Percentiles rank a stretch among this genome's conserved stretches.
phyloP scores from a whole-genome alignment of 2,113 vertebrate genomes.

The Plectropomus leopardus region DNA sequence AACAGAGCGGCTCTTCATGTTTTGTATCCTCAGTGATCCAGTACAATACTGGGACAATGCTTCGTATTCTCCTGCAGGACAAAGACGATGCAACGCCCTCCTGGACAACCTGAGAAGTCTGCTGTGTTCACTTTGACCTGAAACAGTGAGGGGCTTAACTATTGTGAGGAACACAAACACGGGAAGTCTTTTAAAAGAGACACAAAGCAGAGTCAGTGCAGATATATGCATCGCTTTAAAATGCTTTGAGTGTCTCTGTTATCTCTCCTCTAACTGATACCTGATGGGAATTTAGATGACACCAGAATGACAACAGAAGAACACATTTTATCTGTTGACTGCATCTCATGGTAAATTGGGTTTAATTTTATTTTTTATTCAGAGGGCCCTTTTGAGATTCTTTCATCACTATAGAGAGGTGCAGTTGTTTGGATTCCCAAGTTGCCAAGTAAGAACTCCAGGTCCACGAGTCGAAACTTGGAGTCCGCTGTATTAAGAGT shows the following conservation, averaged over 20 bases:
- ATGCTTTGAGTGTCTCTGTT: not conserved
- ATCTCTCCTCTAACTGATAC: not conserved
- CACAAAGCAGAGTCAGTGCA: not conserved
- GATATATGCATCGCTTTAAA: not conserved
- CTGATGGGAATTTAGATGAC: not conserved
- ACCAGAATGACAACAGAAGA: no score
- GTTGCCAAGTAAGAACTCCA: not conserved
- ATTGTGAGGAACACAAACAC: slow-evolving; percentile 28
- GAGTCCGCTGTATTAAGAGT: not conserved
- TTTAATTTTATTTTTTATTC: not conserved
- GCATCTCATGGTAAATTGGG: no score
- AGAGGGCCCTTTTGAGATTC: not conserved
- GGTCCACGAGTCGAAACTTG: not conserved
- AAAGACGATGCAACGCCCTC: slow-evolving; percentile 51
- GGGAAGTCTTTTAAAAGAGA: slow-evolving; percentile 9
- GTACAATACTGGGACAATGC: slow-evolving; percentile 41
- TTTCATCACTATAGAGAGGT: no score
- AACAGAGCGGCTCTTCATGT: slow-evolving; percentile 53
- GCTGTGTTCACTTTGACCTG: slow-evolving; percentile 38
- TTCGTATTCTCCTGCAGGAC: slow-evolving; percentile 43
- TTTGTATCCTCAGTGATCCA: slow-evolving; percentile 52
- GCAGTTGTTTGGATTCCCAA: not conserved
- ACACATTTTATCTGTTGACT: no score
- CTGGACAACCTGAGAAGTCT: slow-evolving; percentile 51
- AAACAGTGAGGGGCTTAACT: slow-evolving; percentile 28